phyloP scores from a whole-genome alignment of 2,113 vertebrate species.

The Mustelus asterias region DNA sequence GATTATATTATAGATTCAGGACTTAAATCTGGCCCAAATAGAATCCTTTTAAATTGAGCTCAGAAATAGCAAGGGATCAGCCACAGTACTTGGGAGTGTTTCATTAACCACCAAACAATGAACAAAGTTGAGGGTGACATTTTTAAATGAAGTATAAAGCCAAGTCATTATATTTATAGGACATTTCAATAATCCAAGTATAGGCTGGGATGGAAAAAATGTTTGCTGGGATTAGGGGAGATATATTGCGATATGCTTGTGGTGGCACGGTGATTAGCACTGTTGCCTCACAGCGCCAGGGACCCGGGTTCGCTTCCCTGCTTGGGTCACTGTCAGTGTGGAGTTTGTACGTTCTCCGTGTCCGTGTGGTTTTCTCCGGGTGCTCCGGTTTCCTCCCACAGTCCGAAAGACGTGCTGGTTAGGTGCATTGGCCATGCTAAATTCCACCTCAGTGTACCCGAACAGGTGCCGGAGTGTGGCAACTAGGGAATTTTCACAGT shows the following conservation, averaged over 20 bases:
- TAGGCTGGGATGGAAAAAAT: not conserved
- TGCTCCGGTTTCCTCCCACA: too few relatives aligned
- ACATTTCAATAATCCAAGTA: not conserved
- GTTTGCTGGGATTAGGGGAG: not conserved
- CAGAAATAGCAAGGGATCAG: not conserved
- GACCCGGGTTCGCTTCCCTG: too few relatives aligned
- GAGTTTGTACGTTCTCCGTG: too few relatives aligned
- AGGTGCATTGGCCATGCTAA: too few relatives aligned
- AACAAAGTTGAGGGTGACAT: not conserved
- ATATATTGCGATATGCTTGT: not conserved
- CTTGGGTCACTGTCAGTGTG: too few relatives aligned
- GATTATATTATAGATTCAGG: not conserved
- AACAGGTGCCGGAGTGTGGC: too few relatives aligned
- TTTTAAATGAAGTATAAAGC: not conserved
- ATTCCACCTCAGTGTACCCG: too few relatives aligned
- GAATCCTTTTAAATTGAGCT: not conserved
- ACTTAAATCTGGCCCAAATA: not conserved
- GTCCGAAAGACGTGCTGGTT: too few relatives aligned
- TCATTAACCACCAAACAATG: not conserved
- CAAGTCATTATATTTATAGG: not conserved
- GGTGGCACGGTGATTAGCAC: not conserved
- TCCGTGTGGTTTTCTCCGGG: too few relatives aligned
- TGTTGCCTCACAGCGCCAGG: too few relatives aligned
- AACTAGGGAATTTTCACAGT: too few relatives aligned
- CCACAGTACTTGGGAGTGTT: not conserved